Percentiles rank a stretch among this genome's conserved stretches.
Evolutionary conservation across 2,113 vertebrate genomes (phyloP).

Genomic region (Thalassoma bifasciatum): DNA sequence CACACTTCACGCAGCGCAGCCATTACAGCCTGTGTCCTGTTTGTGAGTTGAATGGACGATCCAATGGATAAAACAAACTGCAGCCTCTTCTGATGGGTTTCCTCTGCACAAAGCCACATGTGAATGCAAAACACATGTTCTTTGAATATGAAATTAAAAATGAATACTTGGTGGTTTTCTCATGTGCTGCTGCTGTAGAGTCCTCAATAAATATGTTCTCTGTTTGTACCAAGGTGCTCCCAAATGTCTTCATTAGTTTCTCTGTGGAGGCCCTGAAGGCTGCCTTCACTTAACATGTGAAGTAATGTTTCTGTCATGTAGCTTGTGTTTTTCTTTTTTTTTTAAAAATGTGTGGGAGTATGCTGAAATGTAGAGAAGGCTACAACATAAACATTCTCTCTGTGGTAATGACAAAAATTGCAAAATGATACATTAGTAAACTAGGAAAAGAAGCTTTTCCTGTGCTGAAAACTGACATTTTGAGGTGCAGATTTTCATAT

Average conservation of each 20-base stretch:
- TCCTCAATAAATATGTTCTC: conserved; percentile 12
- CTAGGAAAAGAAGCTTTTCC: too few relatives aligned
- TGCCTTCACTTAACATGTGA: neutral
- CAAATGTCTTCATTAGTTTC: neutral
- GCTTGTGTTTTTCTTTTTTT: too few relatives aligned
- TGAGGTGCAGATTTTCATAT: too few relatives aligned
- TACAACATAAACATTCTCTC: too few relatives aligned
- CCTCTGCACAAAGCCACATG: neutral
- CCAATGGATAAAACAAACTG: conserved; percentile 15
- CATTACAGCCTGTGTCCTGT: neutral
- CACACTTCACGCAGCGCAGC: too few relatives aligned
- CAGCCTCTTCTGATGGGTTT: neutral
- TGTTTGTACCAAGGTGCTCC: conserved; percentile 21
- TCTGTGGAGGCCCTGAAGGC: neutral
- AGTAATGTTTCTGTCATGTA: too few relatives aligned
- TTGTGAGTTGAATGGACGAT: neutral
- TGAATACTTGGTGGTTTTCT: conserved; percentile 11
- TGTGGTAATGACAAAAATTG: too few relatives aligned
- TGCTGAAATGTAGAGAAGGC: too few relatives aligned
- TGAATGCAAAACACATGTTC: conserved; percentile 26
- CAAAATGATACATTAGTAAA: too few relatives aligned
- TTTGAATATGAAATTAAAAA: conserved; percentile 21
- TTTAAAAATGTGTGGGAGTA: neutral
- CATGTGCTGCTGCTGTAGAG: conserved; percentile 20
- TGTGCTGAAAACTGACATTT: too few relatives aligned